Evolutionary conservation across 2,888 invertebrate species (phyloP).

Genomic region (Brenthis daphne): DNA sequence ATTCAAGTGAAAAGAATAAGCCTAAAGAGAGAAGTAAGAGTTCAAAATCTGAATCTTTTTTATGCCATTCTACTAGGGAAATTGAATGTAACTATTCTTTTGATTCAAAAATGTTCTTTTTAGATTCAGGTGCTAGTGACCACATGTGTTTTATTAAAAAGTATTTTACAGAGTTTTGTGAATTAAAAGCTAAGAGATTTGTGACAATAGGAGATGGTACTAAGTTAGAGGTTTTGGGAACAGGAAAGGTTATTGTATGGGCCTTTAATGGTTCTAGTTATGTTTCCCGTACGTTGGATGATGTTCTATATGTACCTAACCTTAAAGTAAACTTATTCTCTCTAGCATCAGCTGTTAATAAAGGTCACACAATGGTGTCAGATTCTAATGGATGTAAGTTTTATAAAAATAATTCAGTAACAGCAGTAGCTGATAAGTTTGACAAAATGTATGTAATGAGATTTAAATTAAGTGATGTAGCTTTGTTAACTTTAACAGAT

Average conservation of each 20-base stretch:
- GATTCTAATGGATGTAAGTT: conserved; percentile 5
- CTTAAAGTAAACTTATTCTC: conserved; percentile 18
- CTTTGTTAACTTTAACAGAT: conserved; percentile 10
- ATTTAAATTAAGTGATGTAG: conserved; percentile 1
- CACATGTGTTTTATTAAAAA: neutral
- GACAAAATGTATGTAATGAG: conserved; percentile 15
- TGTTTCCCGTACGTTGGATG: neutral
- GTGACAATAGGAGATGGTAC: conserved; percentile 5
- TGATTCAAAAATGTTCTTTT: neutral
- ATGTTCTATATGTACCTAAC: conserved; percentile 10
- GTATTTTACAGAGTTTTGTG: conserved; percentile 3
- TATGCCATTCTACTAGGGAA: conserved; percentile 1
- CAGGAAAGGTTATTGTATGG: conserved; percentile 4
- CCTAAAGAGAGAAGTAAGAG: conserved; percentile 1
- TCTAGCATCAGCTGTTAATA: conserved; percentile 2
- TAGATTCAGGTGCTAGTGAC: conserved; percentile 2
- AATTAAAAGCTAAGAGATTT: conserved; percentile 7
- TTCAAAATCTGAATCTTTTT: conserved; percentile 1
- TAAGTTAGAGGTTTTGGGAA: conserved; percentile 1
- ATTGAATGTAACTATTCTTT: conserved; percentile 4
- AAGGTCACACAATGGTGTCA: neutral
- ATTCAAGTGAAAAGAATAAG: conserved; percentile 6
- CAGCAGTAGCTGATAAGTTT: neutral
- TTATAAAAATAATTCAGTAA: neutral
- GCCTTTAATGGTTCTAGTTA: conserved; percentile 5